A percentile compares a stretch with the other conserved stretches of the same genome.
These are phyloP conservation scores for Musca domestica DNA, from an alignment of 1,140 invertebrate species.

Conservation along the genomic window DNA sequence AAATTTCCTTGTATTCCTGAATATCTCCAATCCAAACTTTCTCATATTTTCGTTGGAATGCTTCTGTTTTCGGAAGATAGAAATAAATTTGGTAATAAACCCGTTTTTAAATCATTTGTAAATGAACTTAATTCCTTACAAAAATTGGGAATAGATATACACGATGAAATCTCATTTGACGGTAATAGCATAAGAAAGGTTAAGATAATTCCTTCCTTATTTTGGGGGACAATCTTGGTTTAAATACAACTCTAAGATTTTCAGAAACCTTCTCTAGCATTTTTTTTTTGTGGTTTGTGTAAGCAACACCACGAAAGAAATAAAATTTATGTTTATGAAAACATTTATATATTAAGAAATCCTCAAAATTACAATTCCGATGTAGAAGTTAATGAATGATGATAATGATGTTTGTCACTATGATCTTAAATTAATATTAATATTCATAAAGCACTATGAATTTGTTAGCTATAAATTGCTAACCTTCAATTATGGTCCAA, in stretches of 20 bases:
- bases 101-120: slow-evolving; percentile 1
- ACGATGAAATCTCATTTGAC: too few relatives aligned
- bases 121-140: neutral
- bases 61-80: neutral
- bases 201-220: neutral
- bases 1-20: too few relatives aligned
- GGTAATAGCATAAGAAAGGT: too few relatives aligned
- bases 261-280: neutral
- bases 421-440: neutral
- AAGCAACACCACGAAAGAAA: neutral
- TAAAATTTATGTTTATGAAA: neutral
- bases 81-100: slow-evolving; percentile 14
- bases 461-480: neutral
- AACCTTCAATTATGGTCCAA: too few relatives aligned
- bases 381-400: neutral
- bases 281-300: slow-evolving; percentile 5
- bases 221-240: neutral
- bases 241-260: slow-evolving; percentile 3
- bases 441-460: neutral
- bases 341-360: neutral
- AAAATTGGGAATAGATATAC: neutral
- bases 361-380: neutral
- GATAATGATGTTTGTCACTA: slow-evolving; percentile 16
- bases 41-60: neutral
- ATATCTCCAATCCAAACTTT: too few relatives aligned